A percentile compares a stretch with the other conserved stretches of the same genome.
Evolutionary conservation across 2,888 invertebrate species (phyloP).

Genomic region (Allygus modestus): DNA sequence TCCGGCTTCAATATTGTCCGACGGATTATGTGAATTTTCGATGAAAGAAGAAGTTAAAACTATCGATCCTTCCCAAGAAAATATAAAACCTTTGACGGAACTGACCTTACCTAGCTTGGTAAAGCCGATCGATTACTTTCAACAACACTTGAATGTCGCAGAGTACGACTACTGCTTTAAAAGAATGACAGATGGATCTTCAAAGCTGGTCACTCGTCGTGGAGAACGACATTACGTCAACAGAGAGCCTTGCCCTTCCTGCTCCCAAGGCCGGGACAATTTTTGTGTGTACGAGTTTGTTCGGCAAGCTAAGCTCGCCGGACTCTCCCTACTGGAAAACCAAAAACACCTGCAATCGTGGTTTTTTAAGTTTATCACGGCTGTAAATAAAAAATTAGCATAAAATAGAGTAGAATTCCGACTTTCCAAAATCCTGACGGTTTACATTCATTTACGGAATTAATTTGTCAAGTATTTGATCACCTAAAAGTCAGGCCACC

Average conservation of each 20-base stretch:
- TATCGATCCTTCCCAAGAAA: constrained; percentile 17
- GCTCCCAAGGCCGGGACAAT: constrained; percentile 29
- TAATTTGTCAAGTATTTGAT: no score
- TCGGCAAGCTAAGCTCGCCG: constrained; percentile 33
- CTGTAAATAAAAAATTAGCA: neutral
- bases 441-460: no score
- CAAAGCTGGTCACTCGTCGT: neutral
- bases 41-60: neutral
- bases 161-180: constrained; percentile 9
- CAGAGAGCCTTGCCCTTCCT: constrained; percentile 32
- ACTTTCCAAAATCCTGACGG: neutral
- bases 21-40: neutral
- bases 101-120: neutral
- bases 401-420: neutral
- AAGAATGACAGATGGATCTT: neutral
- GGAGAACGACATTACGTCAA: constrained; percentile 4
- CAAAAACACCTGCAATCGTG: constrained; percentile 26
- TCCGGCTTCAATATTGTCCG: neutral
- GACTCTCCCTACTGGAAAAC: neutral
- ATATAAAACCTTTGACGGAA: constrained; percentile 9
- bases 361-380: constrained; percentile 29
- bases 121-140: constrained; percentile 22
- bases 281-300: constrained; percentile 36
- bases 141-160: constrained; percentile 9
- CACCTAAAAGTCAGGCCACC: no score